Evolutionary conservation across 1,140 invertebrate species (phyloP).

Genomic region (Drosophila melanogaster): Release_6_plus_ISO1_MT NT_037436.4:15889001-15889500

Average conservation of each 20-base stretch:
- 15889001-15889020: no score
- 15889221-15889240: constrained; percentile 51
- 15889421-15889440: constrained; percentile 51
- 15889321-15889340: constrained; percentile 44
- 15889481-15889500: constrained; percentile 19
- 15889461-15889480: constrained; percentile 42
- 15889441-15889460: constrained; percentile 51
- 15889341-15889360: constrained; percentile 46
- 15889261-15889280: not conserved
- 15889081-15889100: constrained; percentile 19
- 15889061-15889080: constrained; percentile 1
- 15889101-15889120: constrained; percentile 21
- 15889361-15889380: constrained; percentile 63
- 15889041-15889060: no score
- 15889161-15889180: constrained; percentile 60
- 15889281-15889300: not conserved
- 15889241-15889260: constrained; percentile 53
- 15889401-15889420: constrained; percentile 48
- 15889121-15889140: constrained; percentile 62
- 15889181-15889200: constrained; percentile 63
- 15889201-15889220: constrained; percentile 39
- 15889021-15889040: no score
- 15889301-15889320: constrained; percentile 36
- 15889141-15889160: constrained; percentile 64
- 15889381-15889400: constrained; percentile 67